Conservation (phyloP, 2,888 invertebrate species). For the Furcula furcula region DNA sequence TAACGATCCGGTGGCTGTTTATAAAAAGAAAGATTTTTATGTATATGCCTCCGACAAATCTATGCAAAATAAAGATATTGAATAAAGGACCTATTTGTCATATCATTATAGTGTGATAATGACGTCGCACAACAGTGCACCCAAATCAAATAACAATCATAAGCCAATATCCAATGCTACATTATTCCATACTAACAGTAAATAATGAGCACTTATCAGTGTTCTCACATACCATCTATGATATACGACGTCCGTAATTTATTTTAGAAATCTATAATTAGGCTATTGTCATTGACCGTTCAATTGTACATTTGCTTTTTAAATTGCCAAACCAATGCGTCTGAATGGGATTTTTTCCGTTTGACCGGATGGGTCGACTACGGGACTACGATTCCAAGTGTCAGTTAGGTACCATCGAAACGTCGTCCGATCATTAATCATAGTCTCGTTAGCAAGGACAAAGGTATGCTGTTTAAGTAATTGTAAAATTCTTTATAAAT, state of each 20-base stretch:
- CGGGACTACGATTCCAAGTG: constrained; percentile 31
- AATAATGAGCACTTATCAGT: too few species aligned
- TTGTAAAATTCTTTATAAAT: constrained; percentile 26
- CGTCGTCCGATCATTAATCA: constrained; percentile 60
- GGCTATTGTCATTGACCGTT: constrained; percentile 58
- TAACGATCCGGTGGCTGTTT: too few species aligned
- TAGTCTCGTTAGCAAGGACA: constrained; percentile 62
- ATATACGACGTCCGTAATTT: constrained; percentile 61
- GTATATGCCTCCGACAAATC: too few species aligned
- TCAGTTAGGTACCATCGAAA: constrained; percentile 59
- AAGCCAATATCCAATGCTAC: too few species aligned
- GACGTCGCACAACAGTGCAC: too few species aligned
- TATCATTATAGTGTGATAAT: too few species aligned
- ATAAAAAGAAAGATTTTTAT: too few species aligned
- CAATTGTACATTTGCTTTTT: constrained; percentile 38
- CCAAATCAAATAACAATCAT: too few species aligned
- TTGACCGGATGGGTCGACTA: constrained; percentile 37
- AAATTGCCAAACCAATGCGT: constrained; percentile 41
- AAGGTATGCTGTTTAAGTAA: constrained; percentile 41
- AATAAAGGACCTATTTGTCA: too few species aligned
- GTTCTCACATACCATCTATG: constrained; percentile 36
- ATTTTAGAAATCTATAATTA: constrained; percentile 61
- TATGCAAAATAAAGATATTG: too few species aligned
- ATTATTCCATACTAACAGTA: too few species aligned
- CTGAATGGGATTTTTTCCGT: constrained; percentile 50